Percentiles rank a stretch among this genome's conserved stretches.
phyloP scores from a whole-genome alignment of 2,113 vertebrate species.

The Terrapene triunguis region DNA sequence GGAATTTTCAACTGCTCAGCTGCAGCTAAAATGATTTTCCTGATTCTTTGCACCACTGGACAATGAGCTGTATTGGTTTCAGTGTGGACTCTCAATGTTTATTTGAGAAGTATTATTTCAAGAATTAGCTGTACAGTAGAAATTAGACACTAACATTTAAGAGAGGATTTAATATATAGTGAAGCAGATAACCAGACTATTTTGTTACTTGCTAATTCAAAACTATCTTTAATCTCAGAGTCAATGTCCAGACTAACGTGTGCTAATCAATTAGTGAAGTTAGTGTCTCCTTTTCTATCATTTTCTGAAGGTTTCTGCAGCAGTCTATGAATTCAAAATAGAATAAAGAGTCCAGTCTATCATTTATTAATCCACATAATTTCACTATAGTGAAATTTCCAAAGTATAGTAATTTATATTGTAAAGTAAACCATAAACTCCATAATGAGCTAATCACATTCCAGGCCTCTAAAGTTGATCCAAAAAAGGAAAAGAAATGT shows the following conservation, averaged over 20 bases:
- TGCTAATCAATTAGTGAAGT: not conserved
- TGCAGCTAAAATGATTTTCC: not conserved
- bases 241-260: not conserved
- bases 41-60: not conserved
- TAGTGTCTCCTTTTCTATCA: not conserved
- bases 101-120: conserved; percentile 19
- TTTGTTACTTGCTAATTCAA: not conserved
- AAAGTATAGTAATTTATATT: not conserved
- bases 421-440: not conserved
- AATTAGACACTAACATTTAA: not conserved
- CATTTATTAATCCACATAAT: not conserved
- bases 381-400: not conserved
- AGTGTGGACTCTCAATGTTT: not conserved
- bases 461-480: not conserved
- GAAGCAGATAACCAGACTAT: not conserved
- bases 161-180: not conserved
- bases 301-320: not conserved
- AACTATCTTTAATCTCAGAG: not conserved
- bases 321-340: not conserved
- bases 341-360: not conserved
- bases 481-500: not conserved
- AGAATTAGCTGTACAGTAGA: conserved; percentile 21
- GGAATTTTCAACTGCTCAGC: not conserved
- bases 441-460: not conserved
- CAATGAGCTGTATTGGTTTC: not conserved